phyloP scores from a whole-genome alignment of 92 coral and sea anemone genomes.

The Heteractis magnifica region DNA sequence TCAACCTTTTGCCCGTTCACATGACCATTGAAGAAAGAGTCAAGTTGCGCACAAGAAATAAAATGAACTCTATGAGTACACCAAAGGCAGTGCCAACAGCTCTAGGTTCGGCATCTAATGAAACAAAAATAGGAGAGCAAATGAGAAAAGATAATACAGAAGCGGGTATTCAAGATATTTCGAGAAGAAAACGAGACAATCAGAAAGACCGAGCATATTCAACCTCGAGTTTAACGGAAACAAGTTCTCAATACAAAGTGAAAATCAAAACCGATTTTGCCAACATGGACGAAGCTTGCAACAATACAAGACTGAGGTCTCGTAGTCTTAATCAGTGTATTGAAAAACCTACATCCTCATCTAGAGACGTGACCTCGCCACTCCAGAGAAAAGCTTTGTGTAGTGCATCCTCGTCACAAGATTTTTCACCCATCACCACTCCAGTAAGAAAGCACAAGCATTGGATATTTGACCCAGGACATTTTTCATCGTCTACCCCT shows the following conservation, averaged over 20 bases:
- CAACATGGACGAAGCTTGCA: neutral
- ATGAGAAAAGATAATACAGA: neutral
- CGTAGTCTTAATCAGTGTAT: constrained; percentile 4
- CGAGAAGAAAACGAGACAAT: neutral
- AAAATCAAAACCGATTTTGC: constrained; percentile 7
- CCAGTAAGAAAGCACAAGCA: neutral
- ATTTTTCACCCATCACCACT: neutral
- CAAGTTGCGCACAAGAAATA: constrained; percentile 41
- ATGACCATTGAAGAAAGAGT: constrained; percentile 65
- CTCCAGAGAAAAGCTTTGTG: constrained; percentile 9
- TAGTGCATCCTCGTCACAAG: neutral
- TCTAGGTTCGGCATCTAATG: neutral
- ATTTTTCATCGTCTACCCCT: constrained; percentile 37
- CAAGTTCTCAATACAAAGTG: neutral
- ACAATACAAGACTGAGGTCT: neutral
- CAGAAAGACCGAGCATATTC: too few relatives aligned
- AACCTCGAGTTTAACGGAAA: neutral
- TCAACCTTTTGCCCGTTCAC: constrained; percentile 1
- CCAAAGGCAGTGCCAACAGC: neutral
- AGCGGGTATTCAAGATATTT: neutral
- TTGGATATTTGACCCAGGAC: constrained; percentile 39
- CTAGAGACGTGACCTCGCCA: neutral
- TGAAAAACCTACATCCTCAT: neutral
- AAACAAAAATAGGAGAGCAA: neutral
- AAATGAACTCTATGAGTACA: neutral